A percentile compares a stretch with the other conserved stretches of the same genome.
These are phyloP conservation scores for Dynastes grantii DNA, from an alignment of 2,888 invertebrate genomes.

Conservation along the genomic window DNA sequence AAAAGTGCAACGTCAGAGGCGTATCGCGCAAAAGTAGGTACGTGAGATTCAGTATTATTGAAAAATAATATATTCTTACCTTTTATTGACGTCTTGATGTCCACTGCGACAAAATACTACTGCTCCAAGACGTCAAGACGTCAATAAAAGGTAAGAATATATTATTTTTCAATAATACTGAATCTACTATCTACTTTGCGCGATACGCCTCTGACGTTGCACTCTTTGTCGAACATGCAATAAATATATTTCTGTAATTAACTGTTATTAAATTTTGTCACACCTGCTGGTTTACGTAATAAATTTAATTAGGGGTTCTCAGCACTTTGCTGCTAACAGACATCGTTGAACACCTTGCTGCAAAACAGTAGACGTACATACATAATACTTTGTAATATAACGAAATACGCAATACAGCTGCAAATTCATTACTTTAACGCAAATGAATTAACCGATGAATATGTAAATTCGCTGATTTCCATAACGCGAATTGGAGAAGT, in stretches of 20 bases:
- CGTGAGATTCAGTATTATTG: too few species aligned
- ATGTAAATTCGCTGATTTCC: slow-evolving; percentile 26
- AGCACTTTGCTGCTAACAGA: neutral
- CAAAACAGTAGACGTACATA: neutral
- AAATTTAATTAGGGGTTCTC: slow-evolving; percentile 19
- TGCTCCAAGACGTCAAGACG: too few species aligned
- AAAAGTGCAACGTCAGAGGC: too few species aligned
- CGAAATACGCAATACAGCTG: neutral
- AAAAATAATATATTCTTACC: too few species aligned
- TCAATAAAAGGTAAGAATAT: too few species aligned
- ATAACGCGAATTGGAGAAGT: slow-evolving; percentile 17
- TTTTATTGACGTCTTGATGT: too few species aligned
- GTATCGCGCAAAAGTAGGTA: too few species aligned
- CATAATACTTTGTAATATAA: neutral
- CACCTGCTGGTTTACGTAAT: slow-evolving; percentile 7
- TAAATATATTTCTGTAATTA: neutral
- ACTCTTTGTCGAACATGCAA: neutral
- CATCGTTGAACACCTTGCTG: neutral
- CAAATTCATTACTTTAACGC: slow-evolving; percentile 29
- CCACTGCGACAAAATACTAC: too few species aligned
- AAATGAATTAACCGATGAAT: slow-evolving; percentile 30
- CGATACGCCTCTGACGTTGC: too few species aligned
- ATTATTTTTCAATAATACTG: too few species aligned
- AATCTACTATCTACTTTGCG: too few species aligned
- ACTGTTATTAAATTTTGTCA: slow-evolving; percentile 24